Evolutionary conservation across 53 echinoderm and acorn worm genomes (phyloP), one percentile per base, ranked within the genome.

Genomic region (Mesocentrotus franciscanus): DNA sequence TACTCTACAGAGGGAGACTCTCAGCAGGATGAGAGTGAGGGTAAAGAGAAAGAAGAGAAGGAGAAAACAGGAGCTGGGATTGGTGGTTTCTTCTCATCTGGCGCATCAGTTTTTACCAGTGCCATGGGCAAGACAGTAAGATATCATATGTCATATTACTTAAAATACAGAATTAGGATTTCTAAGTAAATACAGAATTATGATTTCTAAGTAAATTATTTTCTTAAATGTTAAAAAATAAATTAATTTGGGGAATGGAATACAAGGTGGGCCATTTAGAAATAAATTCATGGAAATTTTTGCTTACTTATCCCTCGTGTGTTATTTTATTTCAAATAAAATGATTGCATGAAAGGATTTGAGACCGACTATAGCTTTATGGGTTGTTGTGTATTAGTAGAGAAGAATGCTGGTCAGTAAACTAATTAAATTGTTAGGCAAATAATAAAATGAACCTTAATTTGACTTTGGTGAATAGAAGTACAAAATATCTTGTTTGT

Each of bases 111-210:
- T 22, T 76, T 98, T n/a, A 95, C 98, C 26, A 96, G 92, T 78
- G 97, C 95, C 8, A 96, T 97, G 35, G 98, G 96, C 30, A 98
- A 98, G 96, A 98, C 98, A 32, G 97, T 97, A 92, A 96, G 95
- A 34, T 33, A 60, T 30, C 4, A 13, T 10, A 10, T 72, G 20
- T 1, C 66, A 9, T 29, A 30, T 10, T 0, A 30, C 32, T 30
- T 30, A 11, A 74, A 74, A 49, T 49, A 49, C 49, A 49, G 39
- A 39, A 39, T 39, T 1, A 39, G 1, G 39, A 1, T 39, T 39
- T 39, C 39, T 39, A 1, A 39, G 39, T 39, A 39, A 39, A 39
- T 39, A 39, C 39, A 39, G 1, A 1, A 1, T 49, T 49, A 4
- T 49, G 49, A 6, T 49, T 49, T 49, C 49, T 4, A 49, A 49